Conservation (phyloP, 1,140 invertebrate species). For the Whitmania pigra region DNA sequence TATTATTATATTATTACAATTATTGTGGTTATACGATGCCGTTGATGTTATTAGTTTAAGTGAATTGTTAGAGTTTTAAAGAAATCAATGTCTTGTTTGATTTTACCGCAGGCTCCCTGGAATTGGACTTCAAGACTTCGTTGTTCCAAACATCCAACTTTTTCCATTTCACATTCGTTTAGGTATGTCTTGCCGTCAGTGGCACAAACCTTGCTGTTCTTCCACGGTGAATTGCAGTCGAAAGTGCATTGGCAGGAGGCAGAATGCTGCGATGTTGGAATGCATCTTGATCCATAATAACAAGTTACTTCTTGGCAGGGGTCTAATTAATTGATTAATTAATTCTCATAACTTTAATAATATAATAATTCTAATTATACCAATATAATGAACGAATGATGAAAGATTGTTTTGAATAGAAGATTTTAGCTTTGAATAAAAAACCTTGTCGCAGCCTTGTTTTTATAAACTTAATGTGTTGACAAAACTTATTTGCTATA, state of each 20-base stretch:
- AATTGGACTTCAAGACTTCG: constrained; percentile 66
- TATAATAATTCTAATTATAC: too few species aligned
- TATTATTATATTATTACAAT: neutral
- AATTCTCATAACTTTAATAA: too few species aligned
- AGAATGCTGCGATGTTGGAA: neutral
- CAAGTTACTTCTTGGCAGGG: neutral
- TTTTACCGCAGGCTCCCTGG: constrained; percentile 70
- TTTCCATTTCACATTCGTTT: constrained; percentile 73
- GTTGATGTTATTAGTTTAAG: neutral
- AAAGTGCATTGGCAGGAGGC: neutral
- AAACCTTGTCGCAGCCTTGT: too few species aligned
- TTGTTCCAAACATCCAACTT: constrained; percentile 64
- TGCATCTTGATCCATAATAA: neutral
- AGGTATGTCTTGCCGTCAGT: constrained; percentile 66
- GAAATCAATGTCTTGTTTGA: neutral
- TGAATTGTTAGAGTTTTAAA: neutral
- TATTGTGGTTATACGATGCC: neutral
- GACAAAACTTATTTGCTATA: too few species aligned
- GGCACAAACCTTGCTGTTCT: constrained; percentile 57
- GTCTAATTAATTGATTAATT: neutral
- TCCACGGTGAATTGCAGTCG: constrained; percentile 22
- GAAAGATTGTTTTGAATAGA: too few species aligned
- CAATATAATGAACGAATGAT: too few species aligned
- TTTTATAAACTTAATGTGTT: too few species aligned
- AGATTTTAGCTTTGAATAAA: too few species aligned